Evolutionary conservation across 2,113 vertebrate genomes (phyloP), one percentile per base, ranked within the genome.

Genomic region (Crocuta crocuta): DNA sequence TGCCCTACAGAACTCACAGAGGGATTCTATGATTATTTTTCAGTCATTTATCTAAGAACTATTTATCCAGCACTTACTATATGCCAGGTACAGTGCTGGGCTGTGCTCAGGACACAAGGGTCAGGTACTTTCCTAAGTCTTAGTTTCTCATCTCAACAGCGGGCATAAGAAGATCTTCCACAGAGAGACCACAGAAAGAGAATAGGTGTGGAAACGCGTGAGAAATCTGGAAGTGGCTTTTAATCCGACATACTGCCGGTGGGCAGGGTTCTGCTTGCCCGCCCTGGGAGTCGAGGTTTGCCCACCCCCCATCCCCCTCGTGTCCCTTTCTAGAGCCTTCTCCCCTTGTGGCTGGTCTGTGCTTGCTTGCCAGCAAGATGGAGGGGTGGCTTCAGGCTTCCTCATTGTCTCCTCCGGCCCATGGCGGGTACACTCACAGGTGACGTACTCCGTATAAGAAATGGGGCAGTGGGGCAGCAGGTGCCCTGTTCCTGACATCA

Each of bases 371-470:
- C 76, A 63, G 53, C 55, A 82, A 35, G 74, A 48, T 17, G 55
- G 63, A 33, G n/a, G 28, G n/a, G 80, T 10, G 39, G 45, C 39
- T 23, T 8, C 12, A 31, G 19, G 24, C 10, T 79, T 55, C 35
- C 1, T 24, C 19, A 0, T 45, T 26, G 15, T 43, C n/a, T 35
- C 16, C 23, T 81, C 65, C 3, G 16, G 93, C 74, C 17, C 17
- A 12, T 0, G 15, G n/a, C 78, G 66, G n/a, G 70, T 23, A 1
- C 2, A 0, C 45, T 63, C 24, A 31, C 10, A 3, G 0, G 17
- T 35, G 45, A 89, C 3, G 4, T 6, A 4, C 33, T 58, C 43
- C 58, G 71, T n/a, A 1, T 50, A 19, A 61, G 89, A 91, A 85
- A 12, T 21, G 35, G 78, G 90, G 70, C 71, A 26, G 55, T 21